Percentiles rank a stretch among this genome's conserved stretches.
phyloP scores from a whole-genome alignment of 2,888 invertebrate species.

The Pterostichus madidus region DNA sequence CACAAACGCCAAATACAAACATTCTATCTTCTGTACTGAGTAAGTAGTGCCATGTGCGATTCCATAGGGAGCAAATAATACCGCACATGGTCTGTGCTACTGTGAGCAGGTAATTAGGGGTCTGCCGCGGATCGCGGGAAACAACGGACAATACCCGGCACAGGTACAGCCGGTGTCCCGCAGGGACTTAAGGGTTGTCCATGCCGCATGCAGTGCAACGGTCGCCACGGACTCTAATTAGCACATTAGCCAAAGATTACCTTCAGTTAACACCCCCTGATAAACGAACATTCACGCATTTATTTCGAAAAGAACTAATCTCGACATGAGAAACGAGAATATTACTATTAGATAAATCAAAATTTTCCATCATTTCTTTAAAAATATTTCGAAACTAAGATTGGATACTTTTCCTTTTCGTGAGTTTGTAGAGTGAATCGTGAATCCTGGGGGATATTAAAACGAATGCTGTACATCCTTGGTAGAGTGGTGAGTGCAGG shows the following conservation, averaged over 20 bases:
- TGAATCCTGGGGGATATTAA: not conserved
- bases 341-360: no score
- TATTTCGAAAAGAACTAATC: no score
- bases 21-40: not conserved
- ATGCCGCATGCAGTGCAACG: constrained; percentile 46
- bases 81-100: constrained; percentile 49
- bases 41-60: constrained; percentile 54
- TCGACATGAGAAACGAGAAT: no score
- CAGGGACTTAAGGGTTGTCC: constrained; percentile 59
- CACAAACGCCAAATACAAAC: constrained; percentile 8
- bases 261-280: no score
- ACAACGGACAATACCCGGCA: constrained; percentile 43
- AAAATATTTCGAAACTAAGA: no score
- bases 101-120: constrained; percentile 55
- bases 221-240: constrained; percentile 35
- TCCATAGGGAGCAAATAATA: constrained; percentile 55
- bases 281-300: no score
- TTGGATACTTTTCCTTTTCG: no score
- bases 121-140: constrained; percentile 40
- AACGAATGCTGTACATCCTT: constrained; percentile 44
- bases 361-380: no score
- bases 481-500: not conserved
- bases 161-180: constrained; percentile 57
- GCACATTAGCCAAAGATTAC: not conserved
- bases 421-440: no score